These are phyloP conservation scores for Pituophis catenifer DNA, from an alignment of 2,113 vertebrate genomes.

Conservation along the genomic window DNA sequence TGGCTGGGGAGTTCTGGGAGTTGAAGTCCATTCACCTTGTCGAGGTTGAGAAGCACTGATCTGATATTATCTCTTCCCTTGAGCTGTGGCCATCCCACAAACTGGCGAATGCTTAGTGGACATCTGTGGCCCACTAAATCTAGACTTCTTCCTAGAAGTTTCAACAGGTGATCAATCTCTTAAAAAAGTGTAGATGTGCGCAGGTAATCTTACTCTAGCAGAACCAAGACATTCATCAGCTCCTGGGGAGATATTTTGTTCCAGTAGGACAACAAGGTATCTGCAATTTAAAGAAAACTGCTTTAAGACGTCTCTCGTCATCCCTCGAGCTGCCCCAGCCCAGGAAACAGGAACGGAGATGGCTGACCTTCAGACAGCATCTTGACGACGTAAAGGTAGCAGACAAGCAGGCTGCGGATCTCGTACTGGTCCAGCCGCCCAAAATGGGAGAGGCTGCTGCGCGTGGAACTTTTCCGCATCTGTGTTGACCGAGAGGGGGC, in stretches of 20 bases:
- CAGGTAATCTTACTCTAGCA: slow-evolving; percentile 87
- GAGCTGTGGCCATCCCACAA: neutral
- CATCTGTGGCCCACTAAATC: neutral
- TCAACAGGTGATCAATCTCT: neutral
- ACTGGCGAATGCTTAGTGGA: neutral
- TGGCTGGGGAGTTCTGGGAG: neutral
- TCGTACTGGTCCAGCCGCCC: slow-evolving; percentile 87
- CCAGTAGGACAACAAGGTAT: slow-evolving; percentile 89
- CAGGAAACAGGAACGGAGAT: accelerated
- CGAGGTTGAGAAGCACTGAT: neutral
- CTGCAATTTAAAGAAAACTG: slow-evolving; percentile 68
- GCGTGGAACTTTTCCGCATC: slow-evolving; percentile 77
- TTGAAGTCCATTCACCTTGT: neutral
- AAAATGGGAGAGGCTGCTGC: slow-evolving; percentile 76
- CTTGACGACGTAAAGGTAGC: slow-evolving; percentile 87
- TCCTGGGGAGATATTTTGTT: slow-evolving; percentile 90
- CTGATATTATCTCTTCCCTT: neutral
- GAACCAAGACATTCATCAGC: slow-evolving; percentile 87
- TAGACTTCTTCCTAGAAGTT: neutral
- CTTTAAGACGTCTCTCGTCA: accelerated
- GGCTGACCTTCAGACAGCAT: slow-evolving; percentile 91
- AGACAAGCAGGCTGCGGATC: slow-evolving; percentile 86
- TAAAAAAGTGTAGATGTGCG: neutral
- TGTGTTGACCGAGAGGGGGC: slow-evolving; percentile 33
- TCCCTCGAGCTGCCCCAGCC: neutral